Conservation (phyloP, 2,888 invertebrate genomes). For the Drosophila buzzatii region DNA sequence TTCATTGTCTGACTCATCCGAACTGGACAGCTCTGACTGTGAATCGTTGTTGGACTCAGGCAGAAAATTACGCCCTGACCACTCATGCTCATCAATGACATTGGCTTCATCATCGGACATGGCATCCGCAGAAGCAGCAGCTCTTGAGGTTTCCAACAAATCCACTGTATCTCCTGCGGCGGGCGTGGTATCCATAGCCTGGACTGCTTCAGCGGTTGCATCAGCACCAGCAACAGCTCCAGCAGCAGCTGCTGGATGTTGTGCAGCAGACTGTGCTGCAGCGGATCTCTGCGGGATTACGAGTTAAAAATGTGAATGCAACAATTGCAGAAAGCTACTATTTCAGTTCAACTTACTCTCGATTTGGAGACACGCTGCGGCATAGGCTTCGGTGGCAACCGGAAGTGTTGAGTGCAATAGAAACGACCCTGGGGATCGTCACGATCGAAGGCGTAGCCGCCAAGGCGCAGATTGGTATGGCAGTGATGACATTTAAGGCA, state of each 20-base stretch:
- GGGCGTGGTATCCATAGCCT: conserved; percentile 58
- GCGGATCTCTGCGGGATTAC: conserved; percentile 48
- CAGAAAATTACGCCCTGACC: conserved; percentile 97
- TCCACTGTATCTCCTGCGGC: conserved; percentile 78
- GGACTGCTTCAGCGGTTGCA: conserved; percentile 23
- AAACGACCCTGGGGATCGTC: conserved; percentile 89
- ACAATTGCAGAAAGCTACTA: background rate
- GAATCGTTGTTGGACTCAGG: conserved; percentile 92
- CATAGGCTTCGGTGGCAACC: conserved; percentile 87
- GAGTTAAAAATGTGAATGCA: background rate
- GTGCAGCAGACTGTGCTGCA: conserved; percentile 42
- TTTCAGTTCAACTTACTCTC: conserved; percentile 46
- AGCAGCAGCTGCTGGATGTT: conserved; percentile 34
- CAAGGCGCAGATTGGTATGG: conserved; percentile 92
- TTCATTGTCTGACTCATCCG: conserved; percentile 88
- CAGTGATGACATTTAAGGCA: conserved; percentile 98
- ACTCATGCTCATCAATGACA: conserved; percentile 97
- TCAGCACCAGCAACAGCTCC: conserved; percentile 22
- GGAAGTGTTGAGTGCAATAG: conserved; percentile 91
- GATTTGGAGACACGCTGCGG: conserved; percentile 72
- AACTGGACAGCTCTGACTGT: conserved; percentile 86
- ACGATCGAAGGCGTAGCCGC: conserved; percentile 90
- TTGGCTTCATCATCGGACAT: conserved; percentile 88
- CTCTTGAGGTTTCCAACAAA: conserved; percentile 81
- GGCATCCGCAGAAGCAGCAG: conserved; percentile 85